Percentiles rank a stretch among this genome's conserved stretches.
These are phyloP conservation scores for Pygoscelis antarcticus DNA, from an alignment of 2,113 vertebrate species.

Conservation along the genomic window DNA sequence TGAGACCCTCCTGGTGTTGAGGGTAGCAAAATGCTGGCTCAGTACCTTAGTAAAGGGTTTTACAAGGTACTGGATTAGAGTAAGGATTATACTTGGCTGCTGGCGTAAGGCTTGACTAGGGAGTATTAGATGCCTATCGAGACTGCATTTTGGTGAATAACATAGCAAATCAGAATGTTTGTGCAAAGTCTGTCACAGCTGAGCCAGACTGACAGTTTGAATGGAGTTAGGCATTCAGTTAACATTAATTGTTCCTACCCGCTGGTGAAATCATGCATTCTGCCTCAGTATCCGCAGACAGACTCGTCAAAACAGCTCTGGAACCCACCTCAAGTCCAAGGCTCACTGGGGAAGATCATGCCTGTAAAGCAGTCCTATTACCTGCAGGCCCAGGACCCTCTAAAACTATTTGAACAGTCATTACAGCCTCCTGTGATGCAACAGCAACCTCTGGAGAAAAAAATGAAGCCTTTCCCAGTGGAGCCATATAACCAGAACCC, in stretches of 20 bases:
- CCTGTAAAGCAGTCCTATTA: conserved; percentile 88
- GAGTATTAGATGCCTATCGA: background rate
- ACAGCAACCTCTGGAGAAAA: conserved; percentile 91
- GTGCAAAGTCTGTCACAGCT: accelerated
- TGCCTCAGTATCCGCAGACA: conserved; percentile 84
- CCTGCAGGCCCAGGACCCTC: conserved; percentile 86
- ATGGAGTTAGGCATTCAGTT: background rate
- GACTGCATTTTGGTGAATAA: background rate
- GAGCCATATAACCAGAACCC: conserved; percentile 84
- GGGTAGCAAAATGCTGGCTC: background rate
- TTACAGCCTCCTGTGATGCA: conserved; percentile 80
- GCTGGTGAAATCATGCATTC: background rate
- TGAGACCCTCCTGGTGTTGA: background rate
- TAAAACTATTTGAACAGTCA: conserved; percentile 91
- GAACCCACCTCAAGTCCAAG: conserved; percentile 88
- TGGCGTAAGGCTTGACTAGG: background rate
- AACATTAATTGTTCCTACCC: background rate
- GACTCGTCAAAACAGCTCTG: conserved; percentile 92
- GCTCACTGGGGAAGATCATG: conserved; percentile 89
- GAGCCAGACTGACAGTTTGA: background rate
- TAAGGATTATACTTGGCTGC: background rate
- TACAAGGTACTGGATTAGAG: background rate
- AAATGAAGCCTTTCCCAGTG: conserved; percentile 90
- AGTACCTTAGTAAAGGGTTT: background rate
- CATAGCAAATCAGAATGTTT: background rate